Evolutionary conservation across 2,797 vertebrate genomes (phyloP), one percentile per base, ranked within the genome.

Genomic region (Rhinogobio ventralis): DNA sequence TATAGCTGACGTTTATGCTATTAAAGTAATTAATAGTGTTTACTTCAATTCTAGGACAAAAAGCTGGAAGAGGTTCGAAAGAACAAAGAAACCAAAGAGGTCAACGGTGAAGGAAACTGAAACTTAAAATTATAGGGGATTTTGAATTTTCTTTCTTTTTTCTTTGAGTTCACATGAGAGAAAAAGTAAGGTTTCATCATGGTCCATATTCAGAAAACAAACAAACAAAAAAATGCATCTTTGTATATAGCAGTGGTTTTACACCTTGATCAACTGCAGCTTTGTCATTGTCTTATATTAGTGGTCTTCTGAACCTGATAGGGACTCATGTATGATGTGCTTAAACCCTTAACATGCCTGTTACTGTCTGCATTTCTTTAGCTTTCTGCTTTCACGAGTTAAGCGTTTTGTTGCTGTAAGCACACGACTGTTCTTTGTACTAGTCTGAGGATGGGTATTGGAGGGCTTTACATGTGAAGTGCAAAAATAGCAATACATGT

Each of bases 41-140:
- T n/a, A 1, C 57, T 5, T 88, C 97, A 79, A 53, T 82, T 92
- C 81, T 89, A 99, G 98, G 97, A 99, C 89, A 98, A 98, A 95
- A 97, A 98, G 81, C 81, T 97, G 11, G 97, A 99, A 91, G 97
- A 98, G 90, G 96, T 98, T 42, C 94, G 94, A 88, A 98, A 97
- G 95, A 97, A 97, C 93, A 98, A 97, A 95, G 98, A 98, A 90
- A 96, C 95, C 94, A 98, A 98, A 97, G 97, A 97, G 19, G 92
- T 92, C 0, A 90, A 7, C 28, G 36, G 23, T 53, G 49, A 60
- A 49, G 95, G 93, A 81, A 91, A 94, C 92, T 96, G 91, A 96
- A 85, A 68, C 74, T 71, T 68, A 15, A 77, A 10, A 49, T 49
- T 28, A 30, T 20, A 28, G 90, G 88, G 89, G 86, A 87, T 89